These are phyloP conservation scores for Apocheima hispidaria DNA, from an alignment of 2,888 invertebrate genomes.

Conservation along the genomic window DNA sequence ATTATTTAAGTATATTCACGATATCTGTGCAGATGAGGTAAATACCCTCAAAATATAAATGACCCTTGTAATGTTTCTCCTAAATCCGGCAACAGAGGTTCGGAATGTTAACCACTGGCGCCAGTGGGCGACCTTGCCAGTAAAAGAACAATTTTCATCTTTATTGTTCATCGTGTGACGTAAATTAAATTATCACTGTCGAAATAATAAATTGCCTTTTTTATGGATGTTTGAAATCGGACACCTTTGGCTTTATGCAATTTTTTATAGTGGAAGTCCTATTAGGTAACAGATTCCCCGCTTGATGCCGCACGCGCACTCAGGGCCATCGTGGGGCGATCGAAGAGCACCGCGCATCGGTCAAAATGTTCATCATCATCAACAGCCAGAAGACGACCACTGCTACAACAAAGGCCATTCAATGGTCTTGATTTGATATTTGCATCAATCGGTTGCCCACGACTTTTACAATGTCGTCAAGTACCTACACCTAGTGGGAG, in stretches of 20 bases:
- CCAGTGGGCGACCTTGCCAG: slow-evolving; percentile 63
- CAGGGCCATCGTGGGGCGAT: no score
- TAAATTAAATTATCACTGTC: slow-evolving; percentile 57
- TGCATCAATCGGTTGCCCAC: no score
- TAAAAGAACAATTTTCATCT: slow-evolving; percentile 54
- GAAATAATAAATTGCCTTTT: slow-evolving; percentile 58
- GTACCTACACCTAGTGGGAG: no score
- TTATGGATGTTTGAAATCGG: slow-evolving; percentile 47
- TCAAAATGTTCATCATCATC: no score
- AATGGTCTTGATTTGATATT: no score
- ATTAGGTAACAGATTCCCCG: slow-evolving; percentile 11
- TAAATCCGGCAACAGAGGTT: slow-evolving; percentile 53
- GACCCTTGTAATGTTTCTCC: slow-evolving; percentile 36
- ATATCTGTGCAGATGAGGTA: slow-evolving; percentile 37
- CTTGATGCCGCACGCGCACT: no score
- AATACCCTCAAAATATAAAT: slow-evolving; percentile 23
- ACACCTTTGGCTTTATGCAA: slow-evolving; percentile 40
- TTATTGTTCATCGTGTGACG: slow-evolving; percentile 49
- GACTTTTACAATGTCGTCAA: no score
- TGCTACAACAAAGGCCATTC: no score
- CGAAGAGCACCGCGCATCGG: no score
- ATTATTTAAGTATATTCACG: slow-evolving; percentile 33
- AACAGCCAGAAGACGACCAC: no score
- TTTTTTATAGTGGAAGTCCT: slow-evolving; percentile 32
- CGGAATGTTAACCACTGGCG: slow-evolving; percentile 64